Percentiles rank a stretch among this genome's conserved stretches.
Evolutionary conservation across 2,797 vertebrate genomes (phyloP).

Genomic region (Chrysocyon brachyurus): DNA sequence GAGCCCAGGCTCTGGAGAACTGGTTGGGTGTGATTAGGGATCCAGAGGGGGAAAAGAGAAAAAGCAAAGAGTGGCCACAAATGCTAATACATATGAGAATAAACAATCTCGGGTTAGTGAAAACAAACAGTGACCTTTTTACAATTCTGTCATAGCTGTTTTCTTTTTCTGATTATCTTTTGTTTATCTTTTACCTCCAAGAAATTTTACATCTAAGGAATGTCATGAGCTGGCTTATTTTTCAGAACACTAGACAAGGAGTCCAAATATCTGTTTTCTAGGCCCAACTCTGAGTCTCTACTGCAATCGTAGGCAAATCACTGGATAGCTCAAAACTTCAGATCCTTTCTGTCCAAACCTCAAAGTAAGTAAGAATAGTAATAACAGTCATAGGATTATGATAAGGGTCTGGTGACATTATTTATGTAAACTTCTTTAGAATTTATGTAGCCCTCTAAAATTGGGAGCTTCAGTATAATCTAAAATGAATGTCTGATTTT

Average conservation of each 20-base stretch:
- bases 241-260: neutral
- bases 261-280: neutral
- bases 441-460: neutral
- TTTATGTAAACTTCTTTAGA: neutral
- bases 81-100: neutral
- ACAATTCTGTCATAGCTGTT: neutral
- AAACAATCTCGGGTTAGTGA: neutral
- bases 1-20: neutral
- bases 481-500: slow-evolving; percentile 27
- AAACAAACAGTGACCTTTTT: slow-evolving; percentile 9
- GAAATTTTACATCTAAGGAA: neutral
- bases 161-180: slow-evolving; percentile 24
- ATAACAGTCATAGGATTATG: neutral
- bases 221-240: neutral
- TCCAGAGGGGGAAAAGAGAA: neutral
- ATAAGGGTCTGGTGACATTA: neutral
- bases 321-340: neutral
- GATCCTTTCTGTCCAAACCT: neutral
- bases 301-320: neutral
- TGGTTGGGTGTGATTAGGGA: accelerated
- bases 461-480: neutral
- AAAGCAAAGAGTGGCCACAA: neutral
- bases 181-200: neutral
- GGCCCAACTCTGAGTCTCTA: neutral
- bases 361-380: neutral